A percentile compares a stretch with the other conserved stretches of the same genome.
Conservation (phyloP, 1,140 invertebrate species). For the Drosophila persimilis region DNA sequence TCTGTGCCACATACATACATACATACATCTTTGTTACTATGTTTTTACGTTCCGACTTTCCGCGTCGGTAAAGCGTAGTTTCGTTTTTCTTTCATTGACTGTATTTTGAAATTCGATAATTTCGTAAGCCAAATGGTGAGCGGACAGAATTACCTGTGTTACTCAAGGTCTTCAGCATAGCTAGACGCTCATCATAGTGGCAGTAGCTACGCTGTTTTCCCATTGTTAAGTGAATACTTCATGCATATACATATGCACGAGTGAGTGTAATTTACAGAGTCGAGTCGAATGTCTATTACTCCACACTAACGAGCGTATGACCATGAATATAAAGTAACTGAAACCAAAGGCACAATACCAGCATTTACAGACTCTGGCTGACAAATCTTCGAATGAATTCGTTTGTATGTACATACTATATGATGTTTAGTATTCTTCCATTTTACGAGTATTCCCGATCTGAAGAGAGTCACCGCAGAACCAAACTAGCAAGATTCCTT, state of each 20-base stretch:
- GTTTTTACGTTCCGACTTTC: constrained; percentile 69
- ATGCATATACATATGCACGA: constrained; percentile 47
- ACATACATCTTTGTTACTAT: not conserved
- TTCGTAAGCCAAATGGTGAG: constrained; percentile 45
- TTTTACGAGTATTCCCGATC: too few relatives aligned
- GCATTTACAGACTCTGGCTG: constrained; percentile 3
- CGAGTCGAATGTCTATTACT: constrained; percentile 45
- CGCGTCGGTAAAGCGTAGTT: constrained; percentile 52
- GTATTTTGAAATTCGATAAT: constrained; percentile 71
- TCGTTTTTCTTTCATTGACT: constrained; percentile 34
- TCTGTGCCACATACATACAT: not conserved
- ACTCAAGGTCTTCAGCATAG: constrained; percentile 68
- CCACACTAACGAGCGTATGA: constrained; percentile 36
- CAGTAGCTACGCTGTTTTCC: constrained; percentile 40
- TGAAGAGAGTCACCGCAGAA: too few relatives aligned
- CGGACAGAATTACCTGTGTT: constrained; percentile 54
- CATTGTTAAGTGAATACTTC: constrained; percentile 43
- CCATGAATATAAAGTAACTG: constrained; percentile 47
- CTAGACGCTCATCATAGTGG: constrained; percentile 19
- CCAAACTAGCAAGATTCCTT: too few relatives aligned
- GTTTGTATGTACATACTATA: too few relatives aligned
- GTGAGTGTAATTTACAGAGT: too few relatives aligned
- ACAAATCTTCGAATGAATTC: constrained; percentile 7
- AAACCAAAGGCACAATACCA: constrained; percentile 25
- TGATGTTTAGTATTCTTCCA: too few relatives aligned